Evolutionary conservation across 2,888 invertebrate species (phyloP).

Genomic region (Cosmorhoe ocellata): DNA sequence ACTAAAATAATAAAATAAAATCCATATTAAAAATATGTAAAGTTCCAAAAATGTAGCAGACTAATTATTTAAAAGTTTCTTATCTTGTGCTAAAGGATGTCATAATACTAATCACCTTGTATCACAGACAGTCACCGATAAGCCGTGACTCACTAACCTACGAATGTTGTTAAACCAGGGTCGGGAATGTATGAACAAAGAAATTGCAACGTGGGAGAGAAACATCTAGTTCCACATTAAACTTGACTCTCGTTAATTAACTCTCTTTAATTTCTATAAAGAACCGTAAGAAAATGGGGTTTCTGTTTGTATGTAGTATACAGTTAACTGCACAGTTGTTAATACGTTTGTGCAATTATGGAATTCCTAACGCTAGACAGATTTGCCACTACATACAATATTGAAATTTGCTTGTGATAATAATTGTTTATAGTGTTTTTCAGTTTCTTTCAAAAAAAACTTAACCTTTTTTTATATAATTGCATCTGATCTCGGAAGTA

Average conservation of each 20-base stretch:
- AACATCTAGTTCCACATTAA: slow-evolving; percentile 43
- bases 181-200: slow-evolving; percentile 47
- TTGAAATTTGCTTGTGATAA: no score
- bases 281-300: slow-evolving; percentile 9
- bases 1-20: no score
- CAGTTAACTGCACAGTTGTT: background rate
- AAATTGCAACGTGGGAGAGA: slow-evolving; percentile 50
- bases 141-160: slow-evolving; percentile 33
- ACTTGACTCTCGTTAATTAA: slow-evolving; percentile 50
- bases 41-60: background rate
- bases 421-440: no score
- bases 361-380: no score
- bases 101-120: slow-evolving; percentile 22
- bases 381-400: no score
- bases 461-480: no score
- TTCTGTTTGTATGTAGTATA: background rate
- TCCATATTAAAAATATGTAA: background rate
- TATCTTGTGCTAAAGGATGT: slow-evolving; percentile 20
- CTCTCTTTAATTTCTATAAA: slow-evolving; percentile 58
- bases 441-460: no score
- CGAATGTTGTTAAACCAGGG: slow-evolving; percentile 34
- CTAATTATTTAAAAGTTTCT: slow-evolving; percentile 1
- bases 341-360: no score
- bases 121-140: slow-evolving; percentile 26
- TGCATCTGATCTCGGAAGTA: no score